Base-by-base conservation (phyloP, 1,140 invertebrate genomes). In the Holotrichia oblita region DNA sequence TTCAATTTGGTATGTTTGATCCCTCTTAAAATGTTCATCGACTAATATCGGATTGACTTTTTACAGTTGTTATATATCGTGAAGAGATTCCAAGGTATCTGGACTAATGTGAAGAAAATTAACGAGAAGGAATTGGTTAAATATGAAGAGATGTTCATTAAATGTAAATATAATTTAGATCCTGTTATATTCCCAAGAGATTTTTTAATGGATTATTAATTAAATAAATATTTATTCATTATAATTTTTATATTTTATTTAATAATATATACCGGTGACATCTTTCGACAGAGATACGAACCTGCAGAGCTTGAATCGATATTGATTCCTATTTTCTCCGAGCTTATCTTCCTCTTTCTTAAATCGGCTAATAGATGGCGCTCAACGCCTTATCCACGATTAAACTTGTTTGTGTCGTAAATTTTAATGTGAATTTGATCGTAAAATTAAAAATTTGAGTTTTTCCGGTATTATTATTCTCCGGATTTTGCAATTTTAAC, bases 1-100 rank as follows among this genome's bases (percentile, higher is more conserved):
- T 80, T 82, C 42, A 73, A 80, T 78, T 69, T 78, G 78, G 80
- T 82, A 79, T 77, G 81, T 77, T 61, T 24, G 10, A 22, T 44
- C 69, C 20, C 2, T 2, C 44, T 74, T n/a, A 22, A 6, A 17
- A 48, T 27, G 44, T 78, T 78, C n/a, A 12, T 73, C 22, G 69
- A 22, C 14, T 55, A 72, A 78, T 17, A 27, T 72, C 59, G 40
- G 40, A 24, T 75, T 73, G 12, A 78, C 17, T 55, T 44, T 77
- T 44, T 10, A 20, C 10, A 79, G 77, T 55, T 78, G 42, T 20
- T 78, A 8, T 75, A 74, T 40, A 44, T 78, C n/a, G 77, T 78
- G 6, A 78, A 44, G 40, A 78, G 73, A 20, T 40, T 78, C 14
- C 6, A 27, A 4, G 40, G 9, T 2, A 78, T 78, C 69, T 78